Evolutionary conservation across 2,888 invertebrate species (phyloP), one percentile per base, ranked within the genome.

Genomic region (Chouioia cunea): DNA sequence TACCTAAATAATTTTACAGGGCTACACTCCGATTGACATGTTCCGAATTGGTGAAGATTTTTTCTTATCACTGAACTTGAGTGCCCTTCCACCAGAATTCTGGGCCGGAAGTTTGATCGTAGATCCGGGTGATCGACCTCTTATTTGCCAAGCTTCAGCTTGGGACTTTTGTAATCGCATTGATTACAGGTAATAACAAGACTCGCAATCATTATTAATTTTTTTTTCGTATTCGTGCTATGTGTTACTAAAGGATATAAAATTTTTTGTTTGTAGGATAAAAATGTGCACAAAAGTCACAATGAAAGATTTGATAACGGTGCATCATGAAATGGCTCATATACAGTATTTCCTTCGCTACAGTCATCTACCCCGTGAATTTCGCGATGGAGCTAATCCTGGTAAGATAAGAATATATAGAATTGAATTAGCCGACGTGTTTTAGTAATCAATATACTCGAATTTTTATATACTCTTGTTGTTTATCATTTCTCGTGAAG

Each of bases 131-230:
- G 93, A 94, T 79, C 87, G 93, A 12, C 90, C 92, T 14, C 89
- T 94, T 0, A 89, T 95, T 64, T 97, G 97, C 83, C 95, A 96
- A 78, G 95, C 97, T 0, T 95, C 96, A 0, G 96, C 97, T 0
- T 97, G 97, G 94, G 96, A 97, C 86, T 97, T 97, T 86, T 97
- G 96, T 83, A 95, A 96, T 79, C 89, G 92, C 64, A 90, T 93
- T 74, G 97, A 97, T 81, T 97, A 92, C 82, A 90, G 95, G 95
- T 94, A 84, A 76, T 46, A 22, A 43, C 20, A 54, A 54, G 12
- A 4, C 3, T 16, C 48, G 14, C 15, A 15, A 48, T 50, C 16
- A 50, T n/a, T 50, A 18, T 20, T 50, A 6, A 8, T 6, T 18
- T 20, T 1, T 50, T 16, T 16, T 1, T 20, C 14, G 14, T 36